Evolutionary conservation across 2,888 invertebrate species (phyloP).

Genomic region (Meganola albula): DNA sequence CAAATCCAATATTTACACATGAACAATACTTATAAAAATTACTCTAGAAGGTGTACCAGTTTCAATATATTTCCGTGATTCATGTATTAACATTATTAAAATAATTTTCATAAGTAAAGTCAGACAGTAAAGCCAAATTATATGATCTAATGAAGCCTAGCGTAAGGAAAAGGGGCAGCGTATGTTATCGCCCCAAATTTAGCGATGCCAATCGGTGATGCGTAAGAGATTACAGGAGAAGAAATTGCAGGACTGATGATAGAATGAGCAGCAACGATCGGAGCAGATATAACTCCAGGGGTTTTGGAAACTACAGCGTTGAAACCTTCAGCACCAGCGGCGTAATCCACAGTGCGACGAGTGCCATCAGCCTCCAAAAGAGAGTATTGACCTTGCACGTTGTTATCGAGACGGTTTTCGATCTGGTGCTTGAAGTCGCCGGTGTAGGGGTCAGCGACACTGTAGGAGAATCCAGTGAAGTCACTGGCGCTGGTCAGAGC

Average conservation of each 20-base stretch:
- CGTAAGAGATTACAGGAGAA: slow-evolving; percentile 15
- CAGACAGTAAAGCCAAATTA: too few relatives aligned
- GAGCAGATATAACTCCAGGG: slow-evolving; percentile 50
- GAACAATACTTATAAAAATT: slow-evolving; percentile 29
- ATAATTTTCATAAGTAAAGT: too few relatives aligned
- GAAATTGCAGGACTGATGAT: slow-evolving; percentile 21
- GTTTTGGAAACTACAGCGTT: slow-evolving; percentile 76
- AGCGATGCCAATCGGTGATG: slow-evolving; percentile 22
- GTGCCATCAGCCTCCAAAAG: slow-evolving; percentile 74
- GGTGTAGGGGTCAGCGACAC: slow-evolving; percentile 75
- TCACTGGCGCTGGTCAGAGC: slow-evolving; percentile 41
- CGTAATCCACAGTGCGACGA: slow-evolving; percentile 74
- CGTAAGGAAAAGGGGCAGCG: slow-evolving; percentile 35
- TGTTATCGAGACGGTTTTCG: slow-evolving; percentile 67
- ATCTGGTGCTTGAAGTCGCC: slow-evolving; percentile 76
- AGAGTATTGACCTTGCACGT: slow-evolving; percentile 75
- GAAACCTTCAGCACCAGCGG: slow-evolving; percentile 73
- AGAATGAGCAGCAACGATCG: slow-evolving; percentile 18
- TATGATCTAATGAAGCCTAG: too few relatives aligned
- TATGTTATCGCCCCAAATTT: neutral
- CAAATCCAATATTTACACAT: slow-evolving; percentile 36
- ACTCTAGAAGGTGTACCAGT: too few relatives aligned
- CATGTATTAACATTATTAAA: too few relatives aligned
- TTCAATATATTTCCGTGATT: too few relatives aligned
- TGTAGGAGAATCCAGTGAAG: slow-evolving; percentile 70